These are phyloP conservation scores for Tragelaphus imberbis DNA, from an alignment of 2,113 vertebrate species.

Conservation along the genomic window DNA sequence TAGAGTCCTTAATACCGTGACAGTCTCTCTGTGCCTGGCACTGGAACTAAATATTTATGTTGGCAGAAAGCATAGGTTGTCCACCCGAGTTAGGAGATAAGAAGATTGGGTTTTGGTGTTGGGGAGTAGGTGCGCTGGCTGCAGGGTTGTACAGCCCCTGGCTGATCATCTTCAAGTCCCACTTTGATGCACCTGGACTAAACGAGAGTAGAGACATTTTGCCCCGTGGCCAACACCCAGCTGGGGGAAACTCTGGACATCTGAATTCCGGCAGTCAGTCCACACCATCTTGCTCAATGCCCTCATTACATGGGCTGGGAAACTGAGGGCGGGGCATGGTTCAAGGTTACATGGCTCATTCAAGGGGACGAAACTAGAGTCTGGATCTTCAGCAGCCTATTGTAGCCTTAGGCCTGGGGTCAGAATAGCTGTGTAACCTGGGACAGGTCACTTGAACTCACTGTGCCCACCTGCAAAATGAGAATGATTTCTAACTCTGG, in stretches of 20 bases:
- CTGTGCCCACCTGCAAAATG: not conserved
- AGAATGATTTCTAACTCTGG: not conserved
- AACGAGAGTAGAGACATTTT: not conserved
- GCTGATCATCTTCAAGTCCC: not conserved
- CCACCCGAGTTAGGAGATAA: constrained; percentile 64
- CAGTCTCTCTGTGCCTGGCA: constrained; percentile 50
- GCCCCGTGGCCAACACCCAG: not conserved
- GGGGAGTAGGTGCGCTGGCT: not conserved
- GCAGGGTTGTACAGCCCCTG: not conserved
- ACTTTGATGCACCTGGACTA: not conserved
- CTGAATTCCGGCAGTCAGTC: not conserved
- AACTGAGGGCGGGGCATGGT: not conserved
- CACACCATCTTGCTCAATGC: not conserved
- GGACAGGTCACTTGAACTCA: not conserved
- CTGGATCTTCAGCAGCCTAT: not conserved
- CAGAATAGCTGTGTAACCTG: not conserved
- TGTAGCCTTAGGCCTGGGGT: not conserved
- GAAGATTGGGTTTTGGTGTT: constrained; percentile 32
- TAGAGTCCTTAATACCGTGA: constrained; percentile 61
- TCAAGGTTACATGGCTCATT: not conserved
- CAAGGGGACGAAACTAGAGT: not conserved
- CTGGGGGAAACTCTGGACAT: not conserved
- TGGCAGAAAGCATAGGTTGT: constrained; percentile 69
- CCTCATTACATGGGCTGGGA: not conserved
- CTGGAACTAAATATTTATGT: constrained; percentile 76